These are phyloP conservation scores for Edolisoma coerulescens DNA, from an alignment of 2,113 vertebrate species.

Conservation along the genomic window DNA sequence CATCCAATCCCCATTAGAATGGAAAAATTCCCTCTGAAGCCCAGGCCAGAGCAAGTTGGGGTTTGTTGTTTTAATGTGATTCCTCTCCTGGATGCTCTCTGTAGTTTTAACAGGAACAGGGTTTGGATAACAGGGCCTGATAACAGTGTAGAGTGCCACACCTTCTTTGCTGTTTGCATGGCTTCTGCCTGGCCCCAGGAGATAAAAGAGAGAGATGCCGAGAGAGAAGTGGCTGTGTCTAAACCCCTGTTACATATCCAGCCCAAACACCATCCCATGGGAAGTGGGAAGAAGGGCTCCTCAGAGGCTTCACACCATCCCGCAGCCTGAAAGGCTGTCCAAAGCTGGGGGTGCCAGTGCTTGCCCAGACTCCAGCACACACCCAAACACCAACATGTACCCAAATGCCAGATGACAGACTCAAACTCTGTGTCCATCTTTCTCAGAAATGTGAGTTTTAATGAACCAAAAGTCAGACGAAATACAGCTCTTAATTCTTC, in stretches of 20 bases:
- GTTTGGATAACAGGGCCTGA: not conserved
- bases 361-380: fast-evolving
- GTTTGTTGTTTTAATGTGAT: not conserved
- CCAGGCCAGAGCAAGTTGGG: not conserved
- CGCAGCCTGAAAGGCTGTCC: not conserved
- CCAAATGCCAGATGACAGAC: fast-evolving
- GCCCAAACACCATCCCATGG: fast-evolving
- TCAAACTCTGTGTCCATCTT: not conserved
- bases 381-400: not conserved
- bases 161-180: not conserved
- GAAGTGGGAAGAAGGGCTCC: not conserved
- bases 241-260: not conserved
- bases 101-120: not conserved
- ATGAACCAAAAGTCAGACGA: not conserved
- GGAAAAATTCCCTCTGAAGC: not conserved
- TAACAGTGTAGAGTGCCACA: fast-evolving
- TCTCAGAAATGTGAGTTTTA: not conserved
- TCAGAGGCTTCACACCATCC: not conserved
- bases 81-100: not conserved
- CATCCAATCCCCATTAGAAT: not conserved
- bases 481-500: not conserved
- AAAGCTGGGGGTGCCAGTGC: not conserved
- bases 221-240: not conserved
- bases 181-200: not conserved
- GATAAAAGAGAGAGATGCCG: not conserved